Base-by-base conservation (phyloP, 2,888 invertebrate genomes). In the Eristalis arbustorum region DNA sequence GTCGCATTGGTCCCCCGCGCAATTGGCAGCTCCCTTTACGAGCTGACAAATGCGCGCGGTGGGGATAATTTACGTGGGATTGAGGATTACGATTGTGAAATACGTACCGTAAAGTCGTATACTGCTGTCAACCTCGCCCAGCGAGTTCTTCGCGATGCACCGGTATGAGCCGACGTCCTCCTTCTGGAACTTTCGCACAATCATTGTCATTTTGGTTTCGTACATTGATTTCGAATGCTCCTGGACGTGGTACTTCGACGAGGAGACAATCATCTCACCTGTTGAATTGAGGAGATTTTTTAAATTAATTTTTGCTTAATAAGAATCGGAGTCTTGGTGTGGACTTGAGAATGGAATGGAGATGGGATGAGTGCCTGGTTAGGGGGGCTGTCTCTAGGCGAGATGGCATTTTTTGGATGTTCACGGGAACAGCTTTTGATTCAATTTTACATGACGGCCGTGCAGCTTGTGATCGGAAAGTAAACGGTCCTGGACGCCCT, bases 91-190 rank as follows among this genome's bases (percentile, higher is more conserved):
- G 40, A 72, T 11, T 61, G 18, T 31, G 18, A 59, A 37, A 28
- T 77, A 91, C 91, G 95, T 93, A 98, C 98, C 97, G 92, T 98
- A 97, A 71, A 98, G 94, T 88, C 97, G 94, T 90, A 98, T 97
- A 91, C 95, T 96, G 93, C 97, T 97, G 91, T 98, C 97, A 23
- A 97, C 97, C 92, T 97, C 97, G 0, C 98, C 98, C 2, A 98
- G 94, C 0, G 96, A 96, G 93, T 97, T 97, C 92, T 97, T 97
- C 37, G 97, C 97, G 81, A 97, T 96, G 91, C 98, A 98, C 71
- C 95, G 94, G 93, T 98, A 98, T 0, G 96, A 96, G 31, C 98
- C 97, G 10, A 96, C 95, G 91, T 97, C 97, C 42, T 94, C 94
- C 80, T 94, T 93, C 88, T 96, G 95, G 89, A 98, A 94, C 89